Percentiles rank a stretch among this genome's conserved stretches.
Evolutionary conservation across 64 coral and sea anemone species (phyloP).

Genomic region (Pachyseris speciosa): DNA sequence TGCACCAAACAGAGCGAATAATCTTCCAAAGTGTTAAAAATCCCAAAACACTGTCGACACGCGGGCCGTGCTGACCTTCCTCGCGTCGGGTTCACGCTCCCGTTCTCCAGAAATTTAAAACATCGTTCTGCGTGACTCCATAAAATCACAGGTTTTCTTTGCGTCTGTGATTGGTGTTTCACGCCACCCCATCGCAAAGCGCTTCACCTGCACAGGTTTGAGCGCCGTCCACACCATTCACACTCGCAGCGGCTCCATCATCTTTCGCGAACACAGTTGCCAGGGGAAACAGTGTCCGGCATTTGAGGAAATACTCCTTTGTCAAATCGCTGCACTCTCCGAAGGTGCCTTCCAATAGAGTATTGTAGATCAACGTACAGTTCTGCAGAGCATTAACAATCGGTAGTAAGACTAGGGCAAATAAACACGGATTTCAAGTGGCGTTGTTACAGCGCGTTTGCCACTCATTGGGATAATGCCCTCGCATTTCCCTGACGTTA

Average conservation of each 20-base stretch:
- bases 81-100: neutral
- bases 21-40: neutral
- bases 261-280: slow-evolving; percentile 50
- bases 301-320: slow-evolving; percentile 46
- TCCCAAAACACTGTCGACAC: neutral
- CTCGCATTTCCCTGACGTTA: no score
- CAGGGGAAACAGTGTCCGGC: slow-evolving; percentile 35
- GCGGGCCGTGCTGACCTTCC: neutral
- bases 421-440: neutral
- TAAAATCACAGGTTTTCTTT: neutral
- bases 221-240: slow-evolving; percentile 56
- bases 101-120: slow-evolving; percentile 37
- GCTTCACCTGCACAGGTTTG: neutral
- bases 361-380: slow-evolving; percentile 67
- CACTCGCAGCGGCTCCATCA: slow-evolving; percentile 10
- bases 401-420: neutral
- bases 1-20: neutral
- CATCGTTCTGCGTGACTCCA: neutral
- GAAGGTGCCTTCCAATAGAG: slow-evolving; percentile 44
- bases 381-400: slow-evolving; percentile 27
- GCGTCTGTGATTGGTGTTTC: neutral
- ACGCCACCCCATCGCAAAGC: slow-evolving; percentile 55
- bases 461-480: no score
- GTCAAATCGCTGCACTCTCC: slow-evolving; percentile 55
- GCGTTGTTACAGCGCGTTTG: neutral